Conservation (phyloP, 2,113 vertebrate genomes). For the Ardeotis arabs region DNA sequence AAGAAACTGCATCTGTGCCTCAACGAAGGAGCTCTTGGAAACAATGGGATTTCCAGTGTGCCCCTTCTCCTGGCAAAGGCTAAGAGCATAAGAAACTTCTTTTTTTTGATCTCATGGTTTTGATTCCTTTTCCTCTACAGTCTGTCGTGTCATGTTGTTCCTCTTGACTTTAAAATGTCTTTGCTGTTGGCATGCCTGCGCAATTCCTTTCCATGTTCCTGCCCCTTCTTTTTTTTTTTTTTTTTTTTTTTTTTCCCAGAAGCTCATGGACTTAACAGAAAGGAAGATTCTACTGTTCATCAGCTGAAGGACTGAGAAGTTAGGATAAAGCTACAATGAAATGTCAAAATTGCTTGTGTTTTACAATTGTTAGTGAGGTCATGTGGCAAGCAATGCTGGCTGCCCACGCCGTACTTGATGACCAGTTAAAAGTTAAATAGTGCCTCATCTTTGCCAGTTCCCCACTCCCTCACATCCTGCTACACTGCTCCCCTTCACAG, state of each 20-base stretch:
- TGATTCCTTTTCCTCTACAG: conserved; percentile 34
- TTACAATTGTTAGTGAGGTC: neutral
- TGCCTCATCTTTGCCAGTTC: neutral
- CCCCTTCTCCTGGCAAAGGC: conserved; percentile 51
- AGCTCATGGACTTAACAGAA: neutral
- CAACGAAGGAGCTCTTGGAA: conserved; percentile 3
- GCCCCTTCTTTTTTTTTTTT: neutral
- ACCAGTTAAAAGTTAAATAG: neutral
- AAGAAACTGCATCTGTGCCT: conserved; percentile 53
- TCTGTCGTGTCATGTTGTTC: conserved; percentile 1
- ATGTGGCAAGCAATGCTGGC: neutral
- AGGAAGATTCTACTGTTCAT: neutral
- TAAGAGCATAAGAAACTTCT: conserved; percentile 27
- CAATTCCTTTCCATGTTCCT: conserved; percentile 16
- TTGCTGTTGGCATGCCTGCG: conserved; percentile 44
- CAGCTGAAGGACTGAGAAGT: neutral
- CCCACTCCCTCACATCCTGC: neutral
- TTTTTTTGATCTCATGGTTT: conserved; percentile 1
- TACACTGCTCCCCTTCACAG: neutral
- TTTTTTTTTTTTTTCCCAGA: neutral
- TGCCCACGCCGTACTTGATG: rapidly evolving
- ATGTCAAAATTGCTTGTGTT: neutral
- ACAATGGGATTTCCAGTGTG: conserved; percentile 28
- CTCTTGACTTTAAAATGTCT: conserved; percentile 56
- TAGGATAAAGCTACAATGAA: neutral